A percentile compares a stretch with the other conserved stretches of the same genome.
phyloP scores from a whole-genome alignment of 2,797 vertebrate genomes.

The Chiroxiphia lanceolata region DNA sequence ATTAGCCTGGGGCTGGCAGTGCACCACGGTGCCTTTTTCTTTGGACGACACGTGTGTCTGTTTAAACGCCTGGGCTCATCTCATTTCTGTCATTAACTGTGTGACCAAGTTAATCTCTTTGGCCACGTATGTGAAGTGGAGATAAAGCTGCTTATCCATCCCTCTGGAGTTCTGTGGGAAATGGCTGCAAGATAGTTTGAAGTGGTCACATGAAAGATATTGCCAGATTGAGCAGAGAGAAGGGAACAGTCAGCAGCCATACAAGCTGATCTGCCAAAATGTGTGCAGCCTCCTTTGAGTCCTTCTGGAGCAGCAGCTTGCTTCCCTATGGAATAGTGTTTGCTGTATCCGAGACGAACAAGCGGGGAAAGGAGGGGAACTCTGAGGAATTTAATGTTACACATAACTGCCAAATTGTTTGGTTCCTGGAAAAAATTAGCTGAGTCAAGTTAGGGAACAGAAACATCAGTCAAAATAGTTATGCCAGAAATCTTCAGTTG shows the following conservation, averaged over 20 bases:
- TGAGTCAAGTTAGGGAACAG: neutral
- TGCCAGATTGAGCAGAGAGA: neutral
- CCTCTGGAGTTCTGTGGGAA: neutral
- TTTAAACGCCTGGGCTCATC: neutral
- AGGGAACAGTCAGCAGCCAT: accelerated
- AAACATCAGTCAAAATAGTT: neutral
- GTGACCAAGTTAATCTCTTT: conserved; percentile 16
- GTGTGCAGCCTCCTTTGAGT: neutral
- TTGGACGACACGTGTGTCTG: accelerated
- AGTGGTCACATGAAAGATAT: neutral
- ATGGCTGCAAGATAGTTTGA: neutral
- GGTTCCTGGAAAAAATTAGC: neutral
- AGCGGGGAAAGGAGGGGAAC: neutral
- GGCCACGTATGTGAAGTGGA: neutral
- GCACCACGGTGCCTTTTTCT: neutral
- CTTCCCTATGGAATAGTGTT: accelerated
- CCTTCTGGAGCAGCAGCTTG: neutral
- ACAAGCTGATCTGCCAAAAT: accelerated
- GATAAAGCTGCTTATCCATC: conserved; percentile 25
- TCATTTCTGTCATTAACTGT: neutral
- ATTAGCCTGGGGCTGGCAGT: neutral
- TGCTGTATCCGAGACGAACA: neutral
- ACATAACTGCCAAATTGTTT: neutral
- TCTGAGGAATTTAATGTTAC: neutral
- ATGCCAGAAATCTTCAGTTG: neutral